These are phyloP conservation scores for Ailurus styani DNA, from an alignment of 2,113 vertebrate genomes.

Conservation along the genomic window DNA sequence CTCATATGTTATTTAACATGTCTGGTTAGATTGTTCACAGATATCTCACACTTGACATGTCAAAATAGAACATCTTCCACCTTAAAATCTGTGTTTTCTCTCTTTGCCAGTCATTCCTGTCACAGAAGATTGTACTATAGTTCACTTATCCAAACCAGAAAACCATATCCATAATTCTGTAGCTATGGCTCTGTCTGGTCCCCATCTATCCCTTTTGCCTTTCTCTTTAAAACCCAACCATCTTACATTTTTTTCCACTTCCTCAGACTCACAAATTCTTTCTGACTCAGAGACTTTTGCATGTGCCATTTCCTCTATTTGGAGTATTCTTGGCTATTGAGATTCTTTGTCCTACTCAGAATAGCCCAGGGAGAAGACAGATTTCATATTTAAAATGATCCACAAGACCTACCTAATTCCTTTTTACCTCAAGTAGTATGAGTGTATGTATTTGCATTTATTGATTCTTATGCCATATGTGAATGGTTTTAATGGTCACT, in stretches of 20 bases:
- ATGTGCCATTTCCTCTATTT: not conserved
- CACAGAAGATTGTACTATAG: not conserved
- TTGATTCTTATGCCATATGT: not conserved
- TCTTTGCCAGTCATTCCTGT: not conserved
- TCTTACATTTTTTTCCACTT: not conserved
- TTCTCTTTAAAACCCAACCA: not conserved
- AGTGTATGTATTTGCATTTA: not conserved
- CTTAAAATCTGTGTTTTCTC: not conserved
- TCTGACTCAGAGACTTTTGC: not conserved
- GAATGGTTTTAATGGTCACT: not conserved
- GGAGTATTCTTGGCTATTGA: not conserved
- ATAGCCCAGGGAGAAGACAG: not conserved
- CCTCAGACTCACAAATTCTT: not conserved
- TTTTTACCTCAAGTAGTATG: not conserved
- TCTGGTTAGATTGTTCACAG: not conserved
- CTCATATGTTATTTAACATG: not conserved
- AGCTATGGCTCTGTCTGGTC: not conserved
- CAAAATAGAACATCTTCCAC: not conserved
- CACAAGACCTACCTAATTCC: not conserved
- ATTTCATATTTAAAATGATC: constrained; percentile 18
- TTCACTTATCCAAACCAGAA: not conserved
- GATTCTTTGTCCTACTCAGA: not conserved
- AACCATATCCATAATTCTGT: not conserved
- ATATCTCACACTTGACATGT: not conserved
- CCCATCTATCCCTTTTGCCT: not conserved